Conservation (phyloP, 2,113 vertebrate genomes). For the Catharus bicknelli region DNA sequence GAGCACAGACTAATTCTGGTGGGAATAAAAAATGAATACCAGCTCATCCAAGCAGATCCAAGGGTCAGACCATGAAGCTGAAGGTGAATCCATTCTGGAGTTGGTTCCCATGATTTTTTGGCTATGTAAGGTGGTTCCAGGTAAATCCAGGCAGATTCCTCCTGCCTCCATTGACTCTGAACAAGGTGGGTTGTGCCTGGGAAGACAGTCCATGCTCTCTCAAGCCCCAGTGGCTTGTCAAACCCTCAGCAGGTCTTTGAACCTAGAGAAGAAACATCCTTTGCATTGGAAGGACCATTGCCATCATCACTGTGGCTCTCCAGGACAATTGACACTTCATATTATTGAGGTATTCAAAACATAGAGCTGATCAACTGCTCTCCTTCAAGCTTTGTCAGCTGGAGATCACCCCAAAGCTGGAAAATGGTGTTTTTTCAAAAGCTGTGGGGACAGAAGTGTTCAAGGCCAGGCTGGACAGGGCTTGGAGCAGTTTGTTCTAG, state of each 20-base stretch:
- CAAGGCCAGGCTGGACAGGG: neutral
- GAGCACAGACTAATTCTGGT: neutral
- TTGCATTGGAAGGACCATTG: fast-evolving
- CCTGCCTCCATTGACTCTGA: neutral
- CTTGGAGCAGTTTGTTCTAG: neutral
- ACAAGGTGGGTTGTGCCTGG: neutral
- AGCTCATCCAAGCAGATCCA: neutral
- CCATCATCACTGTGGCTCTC: fast-evolving
- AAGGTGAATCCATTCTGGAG: fast-evolving
- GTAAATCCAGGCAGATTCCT: neutral
- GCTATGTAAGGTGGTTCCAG: neutral
- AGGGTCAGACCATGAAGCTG: fast-evolving
- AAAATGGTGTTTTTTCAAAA: neutral
- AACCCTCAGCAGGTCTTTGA: neutral
- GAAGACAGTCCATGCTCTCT: neutral
- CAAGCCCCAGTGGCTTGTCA: neutral
- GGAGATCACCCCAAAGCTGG: neutral
- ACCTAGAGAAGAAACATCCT: neutral
- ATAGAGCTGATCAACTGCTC: neutral
- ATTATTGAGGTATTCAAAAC: neutral
- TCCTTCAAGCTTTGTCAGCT: neutral
- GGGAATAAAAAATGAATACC: fast-evolving
- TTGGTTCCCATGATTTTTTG: neutral
- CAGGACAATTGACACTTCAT: fast-evolving
- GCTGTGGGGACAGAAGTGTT: neutral